Conservation (phyloP, 2,888 invertebrate genomes). For the Hirtodrosophila trivittata region DNA sequence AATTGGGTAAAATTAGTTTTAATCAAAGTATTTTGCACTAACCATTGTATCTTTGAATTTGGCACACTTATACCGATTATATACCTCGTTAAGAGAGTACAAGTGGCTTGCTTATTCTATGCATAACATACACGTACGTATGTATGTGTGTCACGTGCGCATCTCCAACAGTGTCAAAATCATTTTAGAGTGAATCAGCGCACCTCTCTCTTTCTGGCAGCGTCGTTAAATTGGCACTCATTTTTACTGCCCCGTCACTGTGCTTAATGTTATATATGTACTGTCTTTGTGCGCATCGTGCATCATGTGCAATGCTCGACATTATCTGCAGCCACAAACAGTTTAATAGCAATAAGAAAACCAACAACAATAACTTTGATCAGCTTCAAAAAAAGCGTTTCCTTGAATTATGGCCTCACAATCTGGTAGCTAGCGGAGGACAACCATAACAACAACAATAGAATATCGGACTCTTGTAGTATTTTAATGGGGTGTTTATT, state of each 20-base stretch:
- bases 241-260: conserved; percentile 47
- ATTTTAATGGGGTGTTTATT: conserved; percentile 31
- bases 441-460: conserved; percentile 20
- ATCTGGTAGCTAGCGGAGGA: conserved; percentile 14
- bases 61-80: no score
- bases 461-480: conserved; percentile 4
- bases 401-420: conserved; percentile 14
- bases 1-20: no score
- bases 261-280: conserved; percentile 40
- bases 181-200: conserved; percentile 40
- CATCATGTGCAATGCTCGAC: conserved; percentile 15
- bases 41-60: no score
- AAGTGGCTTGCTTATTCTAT: no score
- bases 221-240: conserved; percentile 36
- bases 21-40: no score
- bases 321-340: conserved; percentile 28
- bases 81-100: no score
- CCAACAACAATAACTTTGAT: conserved; percentile 30
- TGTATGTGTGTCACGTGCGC: conserved; percentile 21
- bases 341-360: conserved; percentile 30
- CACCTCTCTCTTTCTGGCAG: conserved; percentile 18
- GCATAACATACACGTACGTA: no score
- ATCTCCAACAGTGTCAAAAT: conserved; percentile 14
- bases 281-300: background rate
- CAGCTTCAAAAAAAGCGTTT: conserved; percentile 25